phyloP scores from a whole-genome alignment of 2,888 invertebrate genomes.

The Eudasyphora cyanicolor region DNA sequence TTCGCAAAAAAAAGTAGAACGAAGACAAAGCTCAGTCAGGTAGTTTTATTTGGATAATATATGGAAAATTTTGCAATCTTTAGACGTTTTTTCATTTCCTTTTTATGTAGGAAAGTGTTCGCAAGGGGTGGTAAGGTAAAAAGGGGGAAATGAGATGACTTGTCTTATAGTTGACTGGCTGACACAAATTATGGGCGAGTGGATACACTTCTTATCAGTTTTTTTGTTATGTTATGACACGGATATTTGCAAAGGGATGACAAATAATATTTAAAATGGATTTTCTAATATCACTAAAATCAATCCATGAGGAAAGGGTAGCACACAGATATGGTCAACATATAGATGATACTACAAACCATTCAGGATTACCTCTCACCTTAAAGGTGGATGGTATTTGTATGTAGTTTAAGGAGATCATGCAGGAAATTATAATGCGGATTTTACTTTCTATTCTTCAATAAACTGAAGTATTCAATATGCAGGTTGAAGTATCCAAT shows the following conservation, averaged over 20 bases:
- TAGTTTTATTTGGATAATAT: not conserved
- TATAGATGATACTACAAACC: too few species aligned
- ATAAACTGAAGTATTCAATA: too few species aligned
- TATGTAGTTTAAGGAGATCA: too few species aligned
- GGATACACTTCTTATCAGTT: not conserved
- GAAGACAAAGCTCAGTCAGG: not conserved
- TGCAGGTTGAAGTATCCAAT: too few species aligned
- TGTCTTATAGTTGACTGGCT: not conserved
- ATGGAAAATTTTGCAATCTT: constrained; percentile 9
- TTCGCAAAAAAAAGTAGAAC: not conserved
- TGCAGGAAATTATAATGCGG: too few species aligned
- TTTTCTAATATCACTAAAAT: not conserved
- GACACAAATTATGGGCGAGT: too few species aligned
- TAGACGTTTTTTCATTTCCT: not conserved
- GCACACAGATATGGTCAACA: too few species aligned
- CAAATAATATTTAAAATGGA: constrained; percentile 3
- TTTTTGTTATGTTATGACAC: not conserved
- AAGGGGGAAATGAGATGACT: not conserved
- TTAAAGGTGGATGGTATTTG: too few species aligned
- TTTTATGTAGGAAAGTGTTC: not conserved
- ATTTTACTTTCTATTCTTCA: too few species aligned
- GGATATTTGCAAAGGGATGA: constrained; percentile 3
- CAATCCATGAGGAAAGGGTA: too few species aligned
- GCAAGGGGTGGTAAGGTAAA: too few species aligned
- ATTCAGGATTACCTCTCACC: too few species aligned